Evolutionary conservation across 2,888 invertebrate species (phyloP).

Genomic region (Agrenia bidenticulata): DNA sequence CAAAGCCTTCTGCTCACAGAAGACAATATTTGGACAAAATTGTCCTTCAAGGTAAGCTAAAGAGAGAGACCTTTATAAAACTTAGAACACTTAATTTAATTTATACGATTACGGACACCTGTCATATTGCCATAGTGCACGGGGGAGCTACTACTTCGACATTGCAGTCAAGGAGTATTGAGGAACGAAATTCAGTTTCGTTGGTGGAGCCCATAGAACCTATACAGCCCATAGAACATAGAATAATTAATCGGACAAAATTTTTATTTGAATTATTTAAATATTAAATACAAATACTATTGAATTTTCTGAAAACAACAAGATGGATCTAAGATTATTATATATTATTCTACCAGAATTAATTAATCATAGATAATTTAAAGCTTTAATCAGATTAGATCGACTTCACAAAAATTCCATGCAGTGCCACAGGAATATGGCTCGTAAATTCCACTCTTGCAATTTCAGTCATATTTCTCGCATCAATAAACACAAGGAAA

Average conservation of each 20-base stretch:
- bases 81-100: not conserved
- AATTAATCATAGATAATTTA: too few relatives aligned
- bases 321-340: too few relatives aligned
- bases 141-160: slow-evolving; percentile 42
- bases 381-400: too few relatives aligned
- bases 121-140: slow-evolving; percentile 21
- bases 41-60: slow-evolving; percentile 35
- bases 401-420: slow-evolving; percentile 53
- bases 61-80: not conserved
- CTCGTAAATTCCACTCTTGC: slow-evolving; percentile 55
- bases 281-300: too few relatives aligned
- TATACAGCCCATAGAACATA: too few relatives aligned
- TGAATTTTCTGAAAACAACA: too few relatives aligned
- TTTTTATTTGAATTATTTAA: too few relatives aligned
- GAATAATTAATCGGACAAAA: too few relatives aligned
- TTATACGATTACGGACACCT: not conserved
- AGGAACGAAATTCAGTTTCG: too few relatives aligned
- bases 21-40: slow-evolving; percentile 32
- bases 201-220: too few relatives aligned
- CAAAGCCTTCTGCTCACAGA: slow-evolving; percentile 30
- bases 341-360: too few relatives aligned
- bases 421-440: slow-evolving; percentile 54
- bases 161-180: slow-evolving; percentile 27
- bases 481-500: slow-evolving; percentile 56
- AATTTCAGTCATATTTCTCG: slow-evolving; percentile 56